Evolutionary conservation across 2,888 invertebrate species (phyloP).

Genomic region (Athrips mouffetella): DNA sequence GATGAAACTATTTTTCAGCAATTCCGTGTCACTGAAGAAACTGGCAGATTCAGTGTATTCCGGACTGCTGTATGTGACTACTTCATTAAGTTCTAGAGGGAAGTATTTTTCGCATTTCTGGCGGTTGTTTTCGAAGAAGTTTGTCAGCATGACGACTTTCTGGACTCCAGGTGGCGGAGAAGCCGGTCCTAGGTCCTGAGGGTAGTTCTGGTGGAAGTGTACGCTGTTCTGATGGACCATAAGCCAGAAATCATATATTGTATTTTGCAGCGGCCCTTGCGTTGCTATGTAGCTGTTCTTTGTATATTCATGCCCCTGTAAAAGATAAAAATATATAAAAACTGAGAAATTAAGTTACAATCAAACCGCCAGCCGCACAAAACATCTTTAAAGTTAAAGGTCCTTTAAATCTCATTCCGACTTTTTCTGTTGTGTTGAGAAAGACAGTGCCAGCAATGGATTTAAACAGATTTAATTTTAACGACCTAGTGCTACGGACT

Average conservation of each 20-base stretch:
- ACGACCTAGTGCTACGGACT: no score
- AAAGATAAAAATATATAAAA: constrained; percentile 16
- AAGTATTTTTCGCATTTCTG: constrained; percentile 95
- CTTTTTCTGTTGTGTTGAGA: no score
- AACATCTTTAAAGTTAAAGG: no score
- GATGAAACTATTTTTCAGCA: constrained; percentile 53
- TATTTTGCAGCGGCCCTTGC: constrained; percentile 94
- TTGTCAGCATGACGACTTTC: constrained; percentile 93
- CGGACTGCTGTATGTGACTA: constrained; percentile 42
- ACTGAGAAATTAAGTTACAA: neutral
- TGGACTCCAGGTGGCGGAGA: constrained; percentile 46
- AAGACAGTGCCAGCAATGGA: no score
- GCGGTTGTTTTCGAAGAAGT: constrained; percentile 89
- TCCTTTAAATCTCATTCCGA: no score
- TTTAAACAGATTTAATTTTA: no score
- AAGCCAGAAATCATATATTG: constrained; percentile 93
- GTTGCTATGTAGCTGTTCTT: constrained; percentile 93
- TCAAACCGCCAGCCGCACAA: no score
- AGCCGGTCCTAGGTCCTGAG: constrained; percentile 16
- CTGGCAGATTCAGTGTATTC: constrained; percentile 28
- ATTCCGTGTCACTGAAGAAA: constrained; percentile 29
- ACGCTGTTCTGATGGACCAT: constrained; percentile 84
- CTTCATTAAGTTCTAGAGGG: constrained; percentile 79
- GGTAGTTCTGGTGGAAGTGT: constrained; percentile 37
- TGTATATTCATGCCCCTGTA: constrained; percentile 93